Evolutionary conservation across 2,113 vertebrate genomes (phyloP), one percentile per base, ranked within the genome.

Genomic region (Pogona vitticeps): DNA sequence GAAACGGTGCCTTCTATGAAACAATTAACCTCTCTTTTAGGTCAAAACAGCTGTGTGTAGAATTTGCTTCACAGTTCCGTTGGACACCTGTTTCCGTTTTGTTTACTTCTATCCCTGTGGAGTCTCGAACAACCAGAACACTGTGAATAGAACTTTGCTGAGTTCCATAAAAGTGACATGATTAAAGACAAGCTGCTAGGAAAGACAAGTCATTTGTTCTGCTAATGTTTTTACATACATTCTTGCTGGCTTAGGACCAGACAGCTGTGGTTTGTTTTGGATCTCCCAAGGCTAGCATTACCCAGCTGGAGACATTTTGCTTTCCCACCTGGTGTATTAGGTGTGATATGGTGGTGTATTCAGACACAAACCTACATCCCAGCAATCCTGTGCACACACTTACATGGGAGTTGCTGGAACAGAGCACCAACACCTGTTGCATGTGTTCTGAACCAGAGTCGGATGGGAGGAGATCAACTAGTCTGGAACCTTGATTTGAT

Each of bases 121-220:
- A 42, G 42, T 82, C 36, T 82, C 59, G 52, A 68, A 76, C 40
- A 63, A 52, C 70, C 33, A 38, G 79, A 81, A 36, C 21, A 38
- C 46, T 40, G 71, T 82, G 61, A 72, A 56, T 13, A 76, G 31
- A 82, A 40, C 17, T 56, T 75, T 72, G 76, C 42, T 56, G 38
- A 75, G 65, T 81, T 33, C 72, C 61, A 82, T 82, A 82, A 76
- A 68, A 36, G 72, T 42, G 42, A 76, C 42, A 76, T 68, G 76
- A 87, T 56, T 33, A 76, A 61, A 67, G 42, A 72, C 61, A 82
- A 85, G 63, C 83, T 76, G 52, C 17, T 28, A 76, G 63, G 68
- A 31, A 81, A 81, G 70, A 76, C 63, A 88, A 88, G 56, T 70
- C 58, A 52, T 59, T 88, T 85, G 40, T 76, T 85, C 77, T 76